Base-by-base conservation (phyloP, 92 coral and sea anemone genomes). In the Palythoa caribaeorum region DNA sequence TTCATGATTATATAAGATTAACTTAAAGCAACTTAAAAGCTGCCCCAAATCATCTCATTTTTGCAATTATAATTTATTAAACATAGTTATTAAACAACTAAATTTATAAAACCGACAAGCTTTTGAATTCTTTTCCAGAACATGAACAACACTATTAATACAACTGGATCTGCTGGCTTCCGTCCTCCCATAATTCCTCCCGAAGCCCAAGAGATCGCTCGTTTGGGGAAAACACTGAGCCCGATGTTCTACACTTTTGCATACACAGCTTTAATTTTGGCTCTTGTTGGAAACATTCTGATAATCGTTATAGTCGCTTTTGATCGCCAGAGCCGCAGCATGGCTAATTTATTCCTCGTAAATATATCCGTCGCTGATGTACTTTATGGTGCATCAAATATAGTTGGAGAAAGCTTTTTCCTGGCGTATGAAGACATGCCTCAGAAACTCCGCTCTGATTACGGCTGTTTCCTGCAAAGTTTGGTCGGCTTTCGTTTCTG, bases 261-360 rank as follows among this genome's bases (percentile, higher is more conserved):
- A 13, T 81, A 80, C 80, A 74, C 73, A 0, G 38, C 85, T 6
- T 87, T 88, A 76, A 55, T 75, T 14, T 47, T 83, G n/a, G 81
- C 88, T 21, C 63, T 91, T 11, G 36, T 91, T 35, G 93, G 90
- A 16, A 91, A 91, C 37, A 44, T 77, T 54, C 69, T 87, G 50
- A 87, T 91, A 10, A 87, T 87, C 51, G 6, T 91, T 14, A 91
- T 88, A 11, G 93, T 81, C 3, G 60, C 80, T 13, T 66, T 87
- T 9, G 91, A 91, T 66, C 76, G 76, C 19, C 74, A 86, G 68
- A 80, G 44, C n/a, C 90, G 85, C 54, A 72, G 38, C 76, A 87
- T 81, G 90, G 83, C 91, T 2, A 85, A 86, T 37, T 38, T 91
- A 65, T 91, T 91, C 70, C 83, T 91, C 2, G 57, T 91, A 7